These are phyloP conservation scores for Falco biarmicus DNA, from an alignment of 2,797 vertebrate genomes.

Conservation along the genomic window DNA sequence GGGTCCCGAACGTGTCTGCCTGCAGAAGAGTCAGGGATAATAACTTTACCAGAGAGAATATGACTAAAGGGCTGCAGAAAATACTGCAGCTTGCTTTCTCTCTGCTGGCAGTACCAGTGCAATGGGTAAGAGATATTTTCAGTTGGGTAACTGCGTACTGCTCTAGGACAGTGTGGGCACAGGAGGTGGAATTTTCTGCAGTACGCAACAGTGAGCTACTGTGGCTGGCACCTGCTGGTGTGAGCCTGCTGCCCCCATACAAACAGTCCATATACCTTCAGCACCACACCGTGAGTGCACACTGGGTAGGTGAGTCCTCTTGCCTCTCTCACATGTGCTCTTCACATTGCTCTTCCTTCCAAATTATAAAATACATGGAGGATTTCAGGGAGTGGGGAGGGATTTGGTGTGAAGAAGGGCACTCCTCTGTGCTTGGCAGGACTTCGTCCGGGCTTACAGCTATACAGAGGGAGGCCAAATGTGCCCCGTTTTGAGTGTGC, in stretches of 20 bases:
- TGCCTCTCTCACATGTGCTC: background rate
- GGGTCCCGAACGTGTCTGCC: background rate
- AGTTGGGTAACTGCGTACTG: background rate
- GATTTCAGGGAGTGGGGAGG: background rate
- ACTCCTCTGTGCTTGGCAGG: background rate
- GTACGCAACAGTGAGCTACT: background rate
- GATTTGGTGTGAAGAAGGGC: background rate
- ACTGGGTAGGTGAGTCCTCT: background rate
- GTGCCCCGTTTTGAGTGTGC: background rate
- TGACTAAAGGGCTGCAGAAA: background rate
- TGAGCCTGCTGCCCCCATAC: background rate
- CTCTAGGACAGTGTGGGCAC: background rate
- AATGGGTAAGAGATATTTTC: background rate
- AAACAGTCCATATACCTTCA: fast-evolving
- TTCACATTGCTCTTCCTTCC: background rate
- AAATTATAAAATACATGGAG: fast-evolving
- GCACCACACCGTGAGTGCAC: fast-evolving
- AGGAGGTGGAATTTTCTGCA: background rate
- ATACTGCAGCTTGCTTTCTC: background rate
- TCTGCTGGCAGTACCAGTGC: background rate
- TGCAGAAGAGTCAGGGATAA: background rate
- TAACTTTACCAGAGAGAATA: background rate
- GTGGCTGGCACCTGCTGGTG: background rate
- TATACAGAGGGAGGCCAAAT: background rate
- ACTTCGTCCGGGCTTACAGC: background rate